Evolutionary conservation across 2,888 invertebrate genomes (phyloP).

Genomic region (Eumerus sabulonum): DNA sequence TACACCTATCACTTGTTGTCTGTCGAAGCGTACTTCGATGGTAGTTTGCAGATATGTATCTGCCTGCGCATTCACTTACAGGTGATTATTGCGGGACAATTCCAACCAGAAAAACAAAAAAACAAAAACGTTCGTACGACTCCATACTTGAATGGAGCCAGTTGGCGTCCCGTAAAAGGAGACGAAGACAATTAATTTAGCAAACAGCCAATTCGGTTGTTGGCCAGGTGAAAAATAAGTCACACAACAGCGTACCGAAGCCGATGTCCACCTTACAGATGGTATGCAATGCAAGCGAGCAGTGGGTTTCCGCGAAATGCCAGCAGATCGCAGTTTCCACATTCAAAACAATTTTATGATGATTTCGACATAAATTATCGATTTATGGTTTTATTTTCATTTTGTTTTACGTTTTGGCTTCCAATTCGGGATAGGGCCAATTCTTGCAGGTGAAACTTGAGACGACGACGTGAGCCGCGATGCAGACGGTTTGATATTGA

Average conservation of each 20-base stretch:
- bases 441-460: slow-evolving; percentile 34
- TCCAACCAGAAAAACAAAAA: neutral
- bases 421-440: neutral
- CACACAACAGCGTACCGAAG: neutral
- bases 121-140: neutral
- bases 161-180: slow-evolving; percentile 22
- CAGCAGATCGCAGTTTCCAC: slow-evolving; percentile 46
- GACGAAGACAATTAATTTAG: slow-evolving; percentile 54
- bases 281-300: slow-evolving; percentile 33
- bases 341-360: slow-evolving; percentile 56
- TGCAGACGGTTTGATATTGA: too few species aligned
- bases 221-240: slow-evolving; percentile 61
- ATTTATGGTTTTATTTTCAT: slow-evolving; percentile 38
- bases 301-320: slow-evolving; percentile 56
- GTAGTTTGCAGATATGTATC: slow-evolving; percentile 1
- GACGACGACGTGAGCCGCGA: slow-evolving; percentile 8
- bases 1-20: too few species aligned
- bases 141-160: neutral
- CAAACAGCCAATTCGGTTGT: slow-evolving; percentile 42
- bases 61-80: slow-evolving; percentile 11
- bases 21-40: neutral
- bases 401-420: neutral
- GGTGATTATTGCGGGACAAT: slow-evolving; percentile 27
- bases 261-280: slow-evolving; percentile 29
- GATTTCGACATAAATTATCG: slow-evolving; percentile 56